Conservation (phyloP, 1,140 invertebrate species). For the Teleopsis dalmanni region DNA sequence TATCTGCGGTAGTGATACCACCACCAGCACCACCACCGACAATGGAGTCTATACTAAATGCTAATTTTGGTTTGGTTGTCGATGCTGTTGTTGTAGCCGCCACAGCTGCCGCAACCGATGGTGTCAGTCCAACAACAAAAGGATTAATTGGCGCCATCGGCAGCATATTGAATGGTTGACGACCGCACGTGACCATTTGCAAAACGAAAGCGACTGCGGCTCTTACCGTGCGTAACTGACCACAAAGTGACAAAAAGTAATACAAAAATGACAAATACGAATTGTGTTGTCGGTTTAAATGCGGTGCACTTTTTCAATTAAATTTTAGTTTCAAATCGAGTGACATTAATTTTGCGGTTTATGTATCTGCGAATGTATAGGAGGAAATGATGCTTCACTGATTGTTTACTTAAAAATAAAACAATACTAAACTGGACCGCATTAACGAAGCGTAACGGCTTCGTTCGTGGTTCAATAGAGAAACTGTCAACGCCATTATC, state of each 20-base stretch:
- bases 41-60: slow-evolving; percentile 91
- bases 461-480: slow-evolving; percentile 25
- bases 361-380: too few species aligned
- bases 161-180: slow-evolving; percentile 41
- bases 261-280: too few species aligned
- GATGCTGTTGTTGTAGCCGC: slow-evolving; percentile 11
- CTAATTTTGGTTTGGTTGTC: slow-evolving; percentile 87
- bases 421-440: slow-evolving; percentile 36
- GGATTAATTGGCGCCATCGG: slow-evolving; percentile 42
- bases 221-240: too few species aligned
- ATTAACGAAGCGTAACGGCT: slow-evolving; percentile 31
- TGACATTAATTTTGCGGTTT: too few species aligned
- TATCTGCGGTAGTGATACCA: slow-evolving; percentile 34
- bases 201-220: too few species aligned
- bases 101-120: slow-evolving; percentile 13
- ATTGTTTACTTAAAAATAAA: too few species aligned
- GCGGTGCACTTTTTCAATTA: too few species aligned
- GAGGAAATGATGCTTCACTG: too few species aligned
- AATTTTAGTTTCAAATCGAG: too few species aligned
- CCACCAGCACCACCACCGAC: slow-evolving; percentile 56
- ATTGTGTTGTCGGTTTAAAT: too few species aligned
- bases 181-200: slow-evolving; percentile 42
- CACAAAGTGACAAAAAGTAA: too few species aligned
- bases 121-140: slow-evolving; percentile 26
- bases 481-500: slow-evolving; percentile 39